Evolutionary conservation across 1,140 invertebrate genomes (phyloP).

Genomic region (Lucilia sericata): DNA sequence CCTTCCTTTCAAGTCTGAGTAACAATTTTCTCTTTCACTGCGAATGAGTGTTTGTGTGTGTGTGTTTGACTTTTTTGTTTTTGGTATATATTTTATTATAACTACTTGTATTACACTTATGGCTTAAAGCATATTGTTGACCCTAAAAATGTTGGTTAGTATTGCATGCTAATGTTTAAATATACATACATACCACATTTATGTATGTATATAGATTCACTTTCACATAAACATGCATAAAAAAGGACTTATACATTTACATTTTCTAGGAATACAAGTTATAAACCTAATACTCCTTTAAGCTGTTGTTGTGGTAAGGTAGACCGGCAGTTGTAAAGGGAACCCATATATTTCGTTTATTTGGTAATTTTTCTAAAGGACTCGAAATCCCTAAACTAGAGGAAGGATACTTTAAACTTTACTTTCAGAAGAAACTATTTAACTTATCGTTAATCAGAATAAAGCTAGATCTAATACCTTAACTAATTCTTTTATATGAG

Average conservation of each 20-base stretch:
- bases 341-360: too few relatives aligned
- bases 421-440: too few relatives aligned
- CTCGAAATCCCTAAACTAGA: too few relatives aligned
- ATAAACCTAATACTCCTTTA: background rate
- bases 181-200: background rate
- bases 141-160: constrained; percentile 32
- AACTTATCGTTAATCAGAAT: too few relatives aligned
- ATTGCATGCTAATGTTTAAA: constrained; percentile 19
- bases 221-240: background rate
- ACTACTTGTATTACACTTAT: constrained; percentile 36
- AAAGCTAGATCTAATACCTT: too few relatives aligned
- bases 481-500: too few relatives aligned
- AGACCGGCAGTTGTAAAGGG: too few relatives aligned
- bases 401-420: too few relatives aligned
- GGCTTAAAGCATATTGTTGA: constrained; percentile 40
- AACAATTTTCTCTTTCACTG: background rate
- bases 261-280: background rate
- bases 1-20: background rate
- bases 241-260: background rate
- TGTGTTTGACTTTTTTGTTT: background rate
- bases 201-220: background rate
- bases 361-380: too few relatives aligned
- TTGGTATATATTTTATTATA: constrained; percentile 25
- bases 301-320: background rate
- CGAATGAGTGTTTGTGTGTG: background rate